Conservation (phyloP, 2,888 invertebrate species). For the Hypselothyrea guttata region DNA sequence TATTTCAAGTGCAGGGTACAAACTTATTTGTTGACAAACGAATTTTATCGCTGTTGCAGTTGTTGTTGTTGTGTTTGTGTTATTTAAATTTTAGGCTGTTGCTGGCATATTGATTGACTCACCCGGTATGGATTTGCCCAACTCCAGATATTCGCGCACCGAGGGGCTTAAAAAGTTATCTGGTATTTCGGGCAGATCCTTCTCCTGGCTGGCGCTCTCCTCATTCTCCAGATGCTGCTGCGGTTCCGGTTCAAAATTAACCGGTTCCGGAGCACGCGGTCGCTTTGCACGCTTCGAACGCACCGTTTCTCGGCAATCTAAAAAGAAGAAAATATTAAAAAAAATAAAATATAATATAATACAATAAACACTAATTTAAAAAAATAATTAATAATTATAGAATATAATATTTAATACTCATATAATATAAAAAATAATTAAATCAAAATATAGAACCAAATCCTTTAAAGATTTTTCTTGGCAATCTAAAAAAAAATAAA, state of each 20-base stretch:
- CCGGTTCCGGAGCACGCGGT: slow-evolving; percentile 84
- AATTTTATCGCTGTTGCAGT: neutral
- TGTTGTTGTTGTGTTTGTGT: neutral
- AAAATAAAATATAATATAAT: no score
- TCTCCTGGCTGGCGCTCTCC: slow-evolving; percentile 80
- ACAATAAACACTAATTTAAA: no score
- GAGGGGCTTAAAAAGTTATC: slow-evolving; percentile 92
- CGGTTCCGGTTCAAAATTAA: slow-evolving; percentile 82
- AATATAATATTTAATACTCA: no score
- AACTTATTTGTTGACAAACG: neutral
- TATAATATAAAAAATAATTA: no score
- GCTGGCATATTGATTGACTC: slow-evolving; percentile 46
- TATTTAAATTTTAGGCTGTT: neutral
- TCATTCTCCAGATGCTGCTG: slow-evolving; percentile 83
- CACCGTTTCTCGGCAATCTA: slow-evolving; percentile 83
- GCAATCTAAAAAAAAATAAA: neutral
- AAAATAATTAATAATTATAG: no score
- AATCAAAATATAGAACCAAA: no score
- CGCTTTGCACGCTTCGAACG: slow-evolving; percentile 85
- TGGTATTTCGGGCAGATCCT: slow-evolving; percentile 84
- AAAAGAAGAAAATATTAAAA: neutral
- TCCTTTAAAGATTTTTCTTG: no score
- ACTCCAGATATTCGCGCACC: slow-evolving; percentile 92
- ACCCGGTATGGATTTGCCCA: slow-evolving; percentile 95
- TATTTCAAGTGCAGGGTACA: neutral